A percentile compares a stretch with the other conserved stretches of the same genome.
Evolutionary conservation across 2,888 invertebrate genomes (phyloP).

Genomic region (Bimastos eiseni): DNA sequence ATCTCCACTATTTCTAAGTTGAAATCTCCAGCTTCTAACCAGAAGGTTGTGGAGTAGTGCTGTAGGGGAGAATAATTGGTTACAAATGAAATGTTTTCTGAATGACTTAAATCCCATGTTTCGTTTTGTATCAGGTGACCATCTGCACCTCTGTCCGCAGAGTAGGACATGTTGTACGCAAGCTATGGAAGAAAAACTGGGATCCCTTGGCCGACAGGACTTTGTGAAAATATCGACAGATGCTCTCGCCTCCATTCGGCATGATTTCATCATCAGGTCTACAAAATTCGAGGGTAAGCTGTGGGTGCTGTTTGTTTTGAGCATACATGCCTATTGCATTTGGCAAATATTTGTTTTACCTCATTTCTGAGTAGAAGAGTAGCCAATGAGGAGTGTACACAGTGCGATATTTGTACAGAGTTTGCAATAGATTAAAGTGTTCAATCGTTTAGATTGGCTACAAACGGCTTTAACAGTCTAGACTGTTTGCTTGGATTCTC

Average conservation of each 20-base stretch:
- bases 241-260: background rate
- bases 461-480: background rate
- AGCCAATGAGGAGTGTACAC: background rate
- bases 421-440: background rate
- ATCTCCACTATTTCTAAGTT: background rate
- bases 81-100: background rate
- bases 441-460: background rate
- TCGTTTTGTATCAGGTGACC: constrained; percentile 66
- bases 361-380: background rate
- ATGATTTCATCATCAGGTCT: background rate
- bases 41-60: background rate
- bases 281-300: background rate
- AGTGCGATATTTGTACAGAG: background rate
- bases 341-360: background rate
- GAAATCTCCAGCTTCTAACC: background rate
- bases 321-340: background rate
- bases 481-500: background rate
- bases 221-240: constrained; percentile 26
- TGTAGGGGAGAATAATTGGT: no score
- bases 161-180: constrained; percentile 73
- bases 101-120: background rate
- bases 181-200: constrained; percentile 73
- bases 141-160: constrained; percentile 61
- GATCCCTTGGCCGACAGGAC: constrained; percentile 64
- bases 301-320: background rate